phyloP scores from a whole-genome alignment of 2,888 invertebrate species.

The Alcis repandata region DNA sequence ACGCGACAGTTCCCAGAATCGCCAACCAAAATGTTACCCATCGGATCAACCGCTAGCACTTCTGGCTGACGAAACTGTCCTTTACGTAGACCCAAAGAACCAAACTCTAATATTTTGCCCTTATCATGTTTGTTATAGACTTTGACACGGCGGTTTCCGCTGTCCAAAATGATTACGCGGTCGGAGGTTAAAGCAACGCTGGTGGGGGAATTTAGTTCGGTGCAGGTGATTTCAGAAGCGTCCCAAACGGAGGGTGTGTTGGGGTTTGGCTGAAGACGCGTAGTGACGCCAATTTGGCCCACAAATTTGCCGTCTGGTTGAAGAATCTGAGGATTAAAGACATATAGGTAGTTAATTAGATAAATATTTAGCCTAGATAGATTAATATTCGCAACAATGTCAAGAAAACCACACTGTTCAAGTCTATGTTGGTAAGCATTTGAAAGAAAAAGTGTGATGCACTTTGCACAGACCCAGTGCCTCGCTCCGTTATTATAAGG shows the following conservation, averaged over 20 bases:
- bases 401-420: too few species aligned
- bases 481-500: too few species aligned
- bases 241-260: slow-evolving; percentile 71
- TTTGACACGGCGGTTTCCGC: slow-evolving; percentile 90
- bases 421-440: too few species aligned
- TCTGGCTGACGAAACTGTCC: slow-evolving; percentile 92
- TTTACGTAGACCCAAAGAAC: slow-evolving; percentile 88
- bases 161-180: slow-evolving; percentile 88
- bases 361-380: too few species aligned
- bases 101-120: slow-evolving; percentile 87
- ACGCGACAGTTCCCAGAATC: slow-evolving; percentile 92
- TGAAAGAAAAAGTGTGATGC: too few species aligned
- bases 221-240: slow-evolving; percentile 69
- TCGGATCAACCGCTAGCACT: slow-evolving; percentile 89
- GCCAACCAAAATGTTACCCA: slow-evolving; percentile 92
- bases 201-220: slow-evolving; percentile 90
- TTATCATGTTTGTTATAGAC: slow-evolving; percentile 84
- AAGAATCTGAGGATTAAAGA: slow-evolving; percentile 69
- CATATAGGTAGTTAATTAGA: too few species aligned
- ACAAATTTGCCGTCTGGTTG: slow-evolving; percentile 87
- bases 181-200: slow-evolving; percentile 88
- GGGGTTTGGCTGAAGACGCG: slow-evolving; percentile 60
- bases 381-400: too few species aligned
- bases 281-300: slow-evolving; percentile 86
- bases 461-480: too few species aligned